A percentile compares a stretch with the other conserved stretches of the same genome.
phyloP scores from a whole-genome alignment of 2,888 invertebrate species.

The Myathropa florea region DNA sequence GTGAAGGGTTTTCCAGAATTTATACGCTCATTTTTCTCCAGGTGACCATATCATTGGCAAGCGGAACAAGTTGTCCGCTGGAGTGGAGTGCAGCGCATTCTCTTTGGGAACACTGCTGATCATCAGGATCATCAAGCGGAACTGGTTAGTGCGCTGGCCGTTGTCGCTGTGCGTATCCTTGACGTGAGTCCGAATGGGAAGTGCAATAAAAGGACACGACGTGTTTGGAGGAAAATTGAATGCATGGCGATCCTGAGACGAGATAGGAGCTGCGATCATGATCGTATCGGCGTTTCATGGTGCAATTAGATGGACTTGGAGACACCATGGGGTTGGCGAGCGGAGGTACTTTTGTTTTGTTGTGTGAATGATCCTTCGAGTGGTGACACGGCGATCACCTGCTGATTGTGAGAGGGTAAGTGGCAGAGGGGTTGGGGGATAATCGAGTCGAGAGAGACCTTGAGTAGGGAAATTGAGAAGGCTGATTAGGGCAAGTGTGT shows the following conservation, averaged over 20 bases:
- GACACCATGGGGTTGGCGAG: constrained; percentile 27
- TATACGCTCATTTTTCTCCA: constrained; percentile 70
- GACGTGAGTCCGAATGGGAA: background rate
- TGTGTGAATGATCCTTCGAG: background rate
- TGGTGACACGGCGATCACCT: background rate
- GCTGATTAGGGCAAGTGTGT: background rate
- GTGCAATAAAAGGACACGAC: constrained; percentile 47
- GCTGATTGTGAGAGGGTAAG: background rate
- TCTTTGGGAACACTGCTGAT: constrained; percentile 32
- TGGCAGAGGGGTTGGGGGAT: background rate
- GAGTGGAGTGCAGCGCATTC: constrained; percentile 8
- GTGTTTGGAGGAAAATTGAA: constrained; percentile 63
- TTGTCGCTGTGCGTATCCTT: constrained; percentile 34
- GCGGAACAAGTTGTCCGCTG: constrained; percentile 65
- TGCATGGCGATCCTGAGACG: constrained; percentile 61
- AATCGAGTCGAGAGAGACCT: background rate
- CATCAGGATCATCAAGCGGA: constrained; percentile 66
- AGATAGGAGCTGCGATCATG: constrained; percentile 57
- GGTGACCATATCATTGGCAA: constrained; percentile 71
- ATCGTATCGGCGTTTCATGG: constrained; percentile 47
- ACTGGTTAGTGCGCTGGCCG: constrained; percentile 56
- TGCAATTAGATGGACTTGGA: constrained; percentile 63
- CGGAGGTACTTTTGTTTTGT: background rate
- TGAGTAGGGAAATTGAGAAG: background rate
- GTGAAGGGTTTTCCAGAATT: constrained; percentile 70